Evolutionary conservation across 2,113 vertebrate species (phyloP), one percentile per base, ranked within the genome.

Genomic region (Cinclus cinclus): DNA sequence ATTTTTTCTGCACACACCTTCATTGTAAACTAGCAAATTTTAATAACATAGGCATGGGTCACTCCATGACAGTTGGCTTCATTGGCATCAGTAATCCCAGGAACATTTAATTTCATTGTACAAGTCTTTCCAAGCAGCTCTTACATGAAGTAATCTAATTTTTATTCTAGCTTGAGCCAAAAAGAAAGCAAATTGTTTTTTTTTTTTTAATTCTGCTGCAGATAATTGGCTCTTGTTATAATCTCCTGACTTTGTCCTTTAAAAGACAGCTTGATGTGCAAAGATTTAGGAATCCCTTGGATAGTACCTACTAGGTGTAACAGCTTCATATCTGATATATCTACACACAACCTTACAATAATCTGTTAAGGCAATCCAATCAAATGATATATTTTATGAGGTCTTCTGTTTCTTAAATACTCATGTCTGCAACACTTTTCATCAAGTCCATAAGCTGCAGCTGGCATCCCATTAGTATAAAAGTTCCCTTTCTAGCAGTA

Each of bases 61-160:
- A 74, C 8, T 47, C n/a, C 28, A 41, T 73, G 74, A 82, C 56
- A 82, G 55, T 27, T 87, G 70, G 58, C 62, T 47, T 93, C 58
- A 79, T 7, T 91, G 87, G 84, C 70, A 87, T 64, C 70, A 71
- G 49, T 44, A 87, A 50, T 82, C 53, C 17, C 49, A 85, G 24
- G 70, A 82, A 93, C 82, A 96, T 93, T 90, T 95, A 85, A 94
- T 95, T 96, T 93, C 25, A 82, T 46, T 73, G 22, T 35, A 41
- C 11, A 94, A 90, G 67, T 74, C 50, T 74, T 68, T 88, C 88
- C 95, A 93, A 85, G 46, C 6, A 74, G 49, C 19, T 90, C 58
- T 90, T 87, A 73, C 12, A 52, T 89, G 84, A 97, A 87, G 87
- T 79, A 89, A 89, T 68, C 47, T 89, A 62, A 56, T 89, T 94